A percentile compares a stretch with the other conserved stretches of the same genome.
Evolutionary conservation across 2,113 vertebrate species (phyloP).

Genomic region (Lepus timidus): DNA sequence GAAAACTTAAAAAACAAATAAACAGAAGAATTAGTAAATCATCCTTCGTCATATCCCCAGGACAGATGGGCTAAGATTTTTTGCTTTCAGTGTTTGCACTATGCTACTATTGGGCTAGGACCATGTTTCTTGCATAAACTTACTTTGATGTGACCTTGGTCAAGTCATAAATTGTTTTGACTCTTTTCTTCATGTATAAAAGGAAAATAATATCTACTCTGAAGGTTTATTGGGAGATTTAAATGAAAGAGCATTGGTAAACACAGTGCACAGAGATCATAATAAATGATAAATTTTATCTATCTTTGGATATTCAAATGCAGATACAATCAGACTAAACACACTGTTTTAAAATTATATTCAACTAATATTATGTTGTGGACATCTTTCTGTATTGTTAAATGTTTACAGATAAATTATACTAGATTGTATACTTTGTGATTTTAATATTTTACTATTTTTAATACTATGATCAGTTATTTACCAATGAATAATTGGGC

Average conservation of each 20-base stretch:
- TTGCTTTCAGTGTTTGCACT: background rate
- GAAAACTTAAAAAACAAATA: background rate
- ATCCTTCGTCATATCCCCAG: background rate
- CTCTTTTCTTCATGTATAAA: background rate
- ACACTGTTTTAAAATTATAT: background rate
- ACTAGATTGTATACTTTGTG: background rate
- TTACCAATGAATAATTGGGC: background rate
- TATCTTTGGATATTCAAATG: background rate
- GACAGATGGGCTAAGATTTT: background rate
- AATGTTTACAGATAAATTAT: background rate
- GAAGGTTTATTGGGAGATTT: background rate
- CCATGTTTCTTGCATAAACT: background rate
- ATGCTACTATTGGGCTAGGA: no score
- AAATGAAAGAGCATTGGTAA: background rate
- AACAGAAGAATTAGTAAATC: background rate
- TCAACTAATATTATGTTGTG: background rate
- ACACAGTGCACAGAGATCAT: background rate
- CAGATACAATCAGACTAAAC: background rate
- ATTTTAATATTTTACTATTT: background rate
- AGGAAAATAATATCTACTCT: background rate
- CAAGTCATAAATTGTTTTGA: background rate
- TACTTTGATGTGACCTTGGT: background rate
- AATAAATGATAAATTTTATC: background rate
- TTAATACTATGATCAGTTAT: background rate
- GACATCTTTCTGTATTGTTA: background rate